Percentiles rank a stretch among this genome's conserved stretches.
phyloP scores from a whole-genome alignment of 1,140 invertebrate species.

The Zaprionus inermis region DNA sequence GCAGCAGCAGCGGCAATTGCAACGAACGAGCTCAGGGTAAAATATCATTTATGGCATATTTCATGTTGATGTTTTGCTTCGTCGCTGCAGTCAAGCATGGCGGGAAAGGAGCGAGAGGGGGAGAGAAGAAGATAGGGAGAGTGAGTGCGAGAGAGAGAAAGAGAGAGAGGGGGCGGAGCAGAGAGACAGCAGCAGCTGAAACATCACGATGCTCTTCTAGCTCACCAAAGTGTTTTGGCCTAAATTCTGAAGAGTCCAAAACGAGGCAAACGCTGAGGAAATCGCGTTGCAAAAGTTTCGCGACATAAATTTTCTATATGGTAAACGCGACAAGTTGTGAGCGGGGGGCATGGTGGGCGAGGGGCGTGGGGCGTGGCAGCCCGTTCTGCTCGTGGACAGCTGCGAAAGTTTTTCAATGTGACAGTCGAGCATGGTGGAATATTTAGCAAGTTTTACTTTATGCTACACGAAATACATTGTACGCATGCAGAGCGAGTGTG shows the following conservation, averaged over 20 bases:
- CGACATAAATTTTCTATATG: slow-evolving; percentile 65
- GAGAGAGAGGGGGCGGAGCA: slow-evolving; percentile 5
- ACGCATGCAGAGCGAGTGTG: slow-evolving; percentile 19
- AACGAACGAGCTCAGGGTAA: slow-evolving; percentile 12
- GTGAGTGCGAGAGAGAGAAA: background rate
- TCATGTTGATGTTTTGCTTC: slow-evolving; percentile 45
- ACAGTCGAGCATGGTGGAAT: slow-evolving; percentile 58
- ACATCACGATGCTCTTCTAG: slow-evolving; percentile 35
- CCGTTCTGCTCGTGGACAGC: background rate
- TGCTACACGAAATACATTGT: slow-evolving; percentile 46
- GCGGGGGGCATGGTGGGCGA: background rate
- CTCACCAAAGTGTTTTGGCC: slow-evolving; percentile 70
- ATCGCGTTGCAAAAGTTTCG: slow-evolving; percentile 52
- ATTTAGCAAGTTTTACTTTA: slow-evolving; percentile 55
- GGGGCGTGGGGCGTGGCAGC: background rate
- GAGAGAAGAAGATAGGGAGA: background rate
- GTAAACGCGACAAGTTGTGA: background rate
- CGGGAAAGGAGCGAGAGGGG: slow-evolving; percentile 2
- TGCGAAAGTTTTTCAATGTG: slow-evolving; percentile 59
- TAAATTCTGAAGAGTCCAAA: slow-evolving; percentile 66
- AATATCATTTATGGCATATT: slow-evolving; percentile 63
- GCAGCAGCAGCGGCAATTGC: too few relatives aligned
- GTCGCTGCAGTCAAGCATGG: slow-evolving; percentile 2
- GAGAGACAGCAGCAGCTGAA: slow-evolving; percentile 1
- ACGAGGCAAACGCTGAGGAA: slow-evolving; percentile 17